Evolutionary conservation across 2,888 invertebrate species (phyloP), one percentile per base, ranked within the genome.

Genomic region (Eupithecia tripunctaria): DNA sequence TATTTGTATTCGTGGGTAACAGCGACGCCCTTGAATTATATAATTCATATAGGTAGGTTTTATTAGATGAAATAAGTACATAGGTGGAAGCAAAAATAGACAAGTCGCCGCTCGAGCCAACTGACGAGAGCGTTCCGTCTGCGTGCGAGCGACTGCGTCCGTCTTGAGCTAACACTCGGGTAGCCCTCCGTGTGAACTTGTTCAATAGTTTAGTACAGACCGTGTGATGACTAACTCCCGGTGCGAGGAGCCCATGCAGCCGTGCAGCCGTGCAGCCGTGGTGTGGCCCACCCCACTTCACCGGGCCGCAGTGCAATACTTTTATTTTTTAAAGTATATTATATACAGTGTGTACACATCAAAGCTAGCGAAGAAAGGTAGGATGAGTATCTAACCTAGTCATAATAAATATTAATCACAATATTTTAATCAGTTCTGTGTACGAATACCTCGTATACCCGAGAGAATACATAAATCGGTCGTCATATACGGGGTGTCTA

Each of bases 391-490:
- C 51, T 51, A 21, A 21, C 21, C 51, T 51, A 51, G 51, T 51
- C 51, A n/a, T 47, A 51, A 51, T 51, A 51, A 51, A 51, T 51
- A 51, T 51, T 0, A 51, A 21, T 51, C 51, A 51, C 51, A 51
- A 51, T 51, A 51, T 51, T 51, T 21, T 8, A 51, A 51, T 51
- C 51, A 51, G 51, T 51, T 51, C 51, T 51, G 51, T 51, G 21
- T 21, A 51, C 21, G n/a, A 21, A 21, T 21, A 51, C 21, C 51
- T 51, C 51, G 51, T 51, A 10, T 51, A 21, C 51, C n/a, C 21
- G 51, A 51, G 8, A 21, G n/a, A 51, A 21, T 51, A 51, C n/a
- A 51, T 8, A 12, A n/a, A 6, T 51, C n/a, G 51, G 7, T 51
- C 10, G 10, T 21, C 51, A 21, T 3, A 10, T 21, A 21, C 21